phyloP scores from a whole-genome alignment of 2,888 invertebrate species.

The Pristionchus exspectatus region DNA sequence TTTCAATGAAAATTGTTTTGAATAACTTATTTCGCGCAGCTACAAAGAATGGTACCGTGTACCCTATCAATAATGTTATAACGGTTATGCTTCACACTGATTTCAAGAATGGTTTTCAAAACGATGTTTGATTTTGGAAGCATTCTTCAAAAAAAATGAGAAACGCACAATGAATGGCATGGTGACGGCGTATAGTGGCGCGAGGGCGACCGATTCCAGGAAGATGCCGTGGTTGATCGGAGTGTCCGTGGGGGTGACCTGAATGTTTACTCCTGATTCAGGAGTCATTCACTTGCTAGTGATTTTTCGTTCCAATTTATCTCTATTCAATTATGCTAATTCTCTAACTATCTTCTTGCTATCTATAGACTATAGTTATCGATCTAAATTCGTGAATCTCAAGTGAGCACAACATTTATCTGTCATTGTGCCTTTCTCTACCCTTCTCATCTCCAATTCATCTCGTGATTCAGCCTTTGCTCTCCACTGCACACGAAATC shows the following conservation, averaged over 20 bases:
- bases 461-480: background rate
- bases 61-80: too few relatives aligned
- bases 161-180: constrained; percentile 38
- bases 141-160: background rate
- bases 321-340: too few relatives aligned
- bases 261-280: too few relatives aligned
- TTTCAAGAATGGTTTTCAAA: background rate
- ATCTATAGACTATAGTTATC: too few relatives aligned
- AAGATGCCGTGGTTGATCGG: constrained; percentile 37
- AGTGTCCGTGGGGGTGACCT: constrained; percentile 40
- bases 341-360: too few relatives aligned
- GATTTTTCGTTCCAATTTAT: too few relatives aligned
- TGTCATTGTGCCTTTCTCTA: background rate
- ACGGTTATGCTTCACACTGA: background rate
- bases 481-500: background rate
- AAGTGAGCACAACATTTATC: background rate
- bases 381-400: background rate
- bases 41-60: too few relatives aligned
- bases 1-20: background rate
- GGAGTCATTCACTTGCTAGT: too few relatives aligned
- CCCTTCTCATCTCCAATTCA: background rate
- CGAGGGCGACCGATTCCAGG: constrained; percentile 44
- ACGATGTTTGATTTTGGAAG: too few relatives aligned
- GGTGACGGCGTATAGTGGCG: constrained; percentile 36
- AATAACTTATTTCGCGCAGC: too few relatives aligned